Evolutionary conservation across 2,888 invertebrate genomes (phyloP), one percentile per base, ranked within the genome.

Genomic region (Tetranychus truncatus): DNA sequence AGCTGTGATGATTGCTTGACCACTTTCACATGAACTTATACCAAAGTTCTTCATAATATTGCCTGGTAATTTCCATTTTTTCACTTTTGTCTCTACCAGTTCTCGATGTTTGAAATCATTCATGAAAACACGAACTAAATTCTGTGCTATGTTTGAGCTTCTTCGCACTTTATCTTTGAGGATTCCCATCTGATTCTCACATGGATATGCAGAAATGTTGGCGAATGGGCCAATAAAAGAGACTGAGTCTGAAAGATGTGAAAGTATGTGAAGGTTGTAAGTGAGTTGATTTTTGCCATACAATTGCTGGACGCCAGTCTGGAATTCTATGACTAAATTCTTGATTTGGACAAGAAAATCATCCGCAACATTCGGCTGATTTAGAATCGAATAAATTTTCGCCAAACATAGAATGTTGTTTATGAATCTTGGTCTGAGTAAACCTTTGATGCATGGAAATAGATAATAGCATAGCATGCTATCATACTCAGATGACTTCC

Each of bases 251-350:
- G 45, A 24, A 15, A 72, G 9, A 72, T 72, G 72, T 1, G 44
- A 9, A 20, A 72, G 8, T 34, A 72, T 45, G 4, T 72, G 72
- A 2, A 72, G 72, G 24, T 72, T 72, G 45, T 72, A 72, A 8
- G 72, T 34, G 0, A 44, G 1, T 2, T 11, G 15, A 18, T 20
- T 8, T 11, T 72, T n/a, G 1, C 72, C 72, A 72, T 72, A 72
- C 9, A 21, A 5, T 8, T 34, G 1, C 34, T 15, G 9, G 1
- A 24, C 24, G 1, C 24, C n/a, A n/a, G 8, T 45, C 15, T 34
- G 45, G 8, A 72, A 72, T n/a, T 67, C 20, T 8, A 21, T 18
- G 0, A 67, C 3, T 0, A 72, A 7, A 72, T 72, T 24, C 24
- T n/a, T 21, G 11, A 71, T 15, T 20, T 6, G 1, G 3, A n/a